Base-by-base conservation (phyloP, 1,140 invertebrate species). In the Drosophila asahinai region DNA sequence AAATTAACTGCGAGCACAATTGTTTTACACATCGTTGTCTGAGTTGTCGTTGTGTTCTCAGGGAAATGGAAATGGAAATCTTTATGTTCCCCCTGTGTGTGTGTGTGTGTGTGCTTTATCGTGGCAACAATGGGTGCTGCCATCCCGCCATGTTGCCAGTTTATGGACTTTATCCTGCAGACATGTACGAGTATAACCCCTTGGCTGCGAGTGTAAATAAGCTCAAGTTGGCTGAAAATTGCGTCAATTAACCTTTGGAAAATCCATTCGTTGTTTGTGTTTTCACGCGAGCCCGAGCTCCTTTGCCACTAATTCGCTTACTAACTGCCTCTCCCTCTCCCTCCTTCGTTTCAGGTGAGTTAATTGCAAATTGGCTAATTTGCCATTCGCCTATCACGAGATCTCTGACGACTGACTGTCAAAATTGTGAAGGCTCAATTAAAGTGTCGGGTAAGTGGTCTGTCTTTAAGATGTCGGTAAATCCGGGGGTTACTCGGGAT, bases 1-100 rank as follows among this genome's bases (percentile, higher is more conserved):
- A 83, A 86, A 87, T 87, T 83, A 83, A 87, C 83, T 83, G 60
- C 65, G 43, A 49, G 51, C 70, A 79, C 84, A 77, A 87, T 89
- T 83, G 84, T 70, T 89, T 87, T 81, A 75, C 84, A 87, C 77
- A 64, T 86, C 72, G 64, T 80, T 63, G 54, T 67, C 48, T 42
- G 61, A 42, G 48, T 42, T 66, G 55, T 55, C 55, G 51, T 25
- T 33, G 49, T 55, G 49, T 55, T 38, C 36, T 38, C 25, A 33
- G 30, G 49, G 33, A 57, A 33, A 27, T 45, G 54, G 51, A 36
- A 36, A 36, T 36, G 33, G 33, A 48, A 67, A 66, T 70, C 25
- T 65, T 33, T 49, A 40, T 65, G 61, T 33, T 57, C 14, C 2
- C 22, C 17, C 30, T 36, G 38, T 40, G 38, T 40, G 38, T 40